Evolutionary conservation across 2,113 vertebrate genomes (phyloP), one percentile per base, ranked within the genome.

Genomic region (human (Homo sapiens)): DNA sequence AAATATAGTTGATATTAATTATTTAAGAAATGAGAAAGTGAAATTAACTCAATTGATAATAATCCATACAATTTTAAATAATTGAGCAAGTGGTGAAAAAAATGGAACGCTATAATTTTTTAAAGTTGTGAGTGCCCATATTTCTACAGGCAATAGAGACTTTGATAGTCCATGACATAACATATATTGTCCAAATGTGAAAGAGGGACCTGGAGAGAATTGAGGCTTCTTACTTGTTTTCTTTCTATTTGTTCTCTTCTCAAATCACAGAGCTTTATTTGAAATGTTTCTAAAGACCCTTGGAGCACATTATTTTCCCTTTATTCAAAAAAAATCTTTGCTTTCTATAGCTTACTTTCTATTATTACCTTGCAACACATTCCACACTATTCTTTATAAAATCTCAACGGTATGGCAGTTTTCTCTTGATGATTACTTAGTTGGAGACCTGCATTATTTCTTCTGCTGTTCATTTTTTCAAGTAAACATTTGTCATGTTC

Each of bases 351-450:
- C 79, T 95, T 35, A 30, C 93, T 98, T 96, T 64, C 95, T 94
- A 18, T 97, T 96, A 82, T 97, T 97, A 96, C 96, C 82, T 98
- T 95, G 85, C 38, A 95, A 82, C 50, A 80, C 50, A 92, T 96
- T 97, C 52, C 12, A 68, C 48, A 84, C n/a, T 90, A 22, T 97
- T 72, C 72, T 98, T 98, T 98, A 90, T 98, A 90, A 98, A 75
- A 94, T 97, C 1, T 48, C 94, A 97, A 76, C 89, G 73, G 55
- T 68, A n/a, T 93, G 96, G 70, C 40, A 75, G 78, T 96, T 97
- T 98, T 85, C 64, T 96, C 88, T 90, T 94, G 81, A 97, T 97
- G 91, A 90, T 94, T 96, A 87, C 64, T 98, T 97, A 89, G 92
- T 57, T 52, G 93, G 73, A 96, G 90, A 96, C 22, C 43, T 92